Evolutionary conservation across 2,797 vertebrate genomes (phyloP), one percentile per base, ranked within the genome.

Genomic region (Hyperoplus immaculatus): DNA sequence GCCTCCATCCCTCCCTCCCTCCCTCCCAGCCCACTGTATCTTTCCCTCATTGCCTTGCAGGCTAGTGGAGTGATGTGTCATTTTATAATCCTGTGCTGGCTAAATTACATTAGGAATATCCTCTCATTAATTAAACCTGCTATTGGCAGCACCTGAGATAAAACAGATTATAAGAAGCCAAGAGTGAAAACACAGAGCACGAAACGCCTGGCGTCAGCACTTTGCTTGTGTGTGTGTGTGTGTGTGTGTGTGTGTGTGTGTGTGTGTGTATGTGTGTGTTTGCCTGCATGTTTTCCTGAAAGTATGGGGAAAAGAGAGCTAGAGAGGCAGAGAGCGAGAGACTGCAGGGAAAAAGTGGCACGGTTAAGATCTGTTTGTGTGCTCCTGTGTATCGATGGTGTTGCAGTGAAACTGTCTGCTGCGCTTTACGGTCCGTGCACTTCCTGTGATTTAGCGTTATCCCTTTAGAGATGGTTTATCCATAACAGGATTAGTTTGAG

Each of bases 111-210:
- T 89, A 94, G 88, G 92, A 93, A 93, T 91, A 92, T 92, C 89
- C 88, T 91, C 91, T 94, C 92, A 94, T 94, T 95, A 95, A 95
- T 95, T 95, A 95, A 91, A 89, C 69, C 85, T 41, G 89, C 90
- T 94, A 93, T 93, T 94, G 91, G 93, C 92, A 92, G 92, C 88
- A 92, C 90, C 88, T 91, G 90, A 92, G 93, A 94, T 95, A 91
- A 95, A 95, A 92, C 88, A 92, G 94, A 95, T 93, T 96, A 93
- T 83, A 89, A 92, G 84, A 29, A 92, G 86, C 89, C 50, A 75
- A 82, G 85, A 91, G 90, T 84, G 86, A 93, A 93, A 93, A 93
- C 92, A 89, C 80, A 72, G 83, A 88, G 82, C 69, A 18, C 18
- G 50, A 82, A 93, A 89, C 61, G 41, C 82, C 88, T 72, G 36